Conservation (phyloP, 92 coral and sea anemone species). For the Porites evermanni region DNA sequence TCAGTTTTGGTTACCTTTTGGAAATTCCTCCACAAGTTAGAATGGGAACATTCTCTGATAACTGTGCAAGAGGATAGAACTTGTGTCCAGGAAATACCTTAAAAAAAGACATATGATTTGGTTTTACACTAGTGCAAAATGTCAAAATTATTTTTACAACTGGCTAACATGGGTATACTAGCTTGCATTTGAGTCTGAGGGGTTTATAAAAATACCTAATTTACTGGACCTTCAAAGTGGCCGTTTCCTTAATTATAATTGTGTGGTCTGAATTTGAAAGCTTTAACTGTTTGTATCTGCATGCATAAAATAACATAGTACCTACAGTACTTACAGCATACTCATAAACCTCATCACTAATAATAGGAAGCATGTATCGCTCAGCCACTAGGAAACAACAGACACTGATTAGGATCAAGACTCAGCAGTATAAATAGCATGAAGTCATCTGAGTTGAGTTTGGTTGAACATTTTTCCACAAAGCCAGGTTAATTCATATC, state of each 20-base stretch:
- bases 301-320: neutral
- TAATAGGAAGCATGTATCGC: constrained; percentile 79
- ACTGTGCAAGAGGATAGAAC: constrained; percentile 83
- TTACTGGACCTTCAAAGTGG: too few relatives aligned
- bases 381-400: constrained; percentile 79
- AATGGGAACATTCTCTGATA: constrained; percentile 91
- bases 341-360: constrained; percentile 95
- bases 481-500: too few relatives aligned
- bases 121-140: neutral
- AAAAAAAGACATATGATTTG: neutral
- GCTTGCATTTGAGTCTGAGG: too few relatives aligned
- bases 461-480: too few relatives aligned
- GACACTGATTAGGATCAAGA: neutral
- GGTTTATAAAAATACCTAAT: too few relatives aligned
- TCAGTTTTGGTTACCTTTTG: constrained; percentile 63
- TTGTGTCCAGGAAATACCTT: constrained; percentile 90
- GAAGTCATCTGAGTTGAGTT: too few relatives aligned
- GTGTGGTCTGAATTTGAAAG: neutral
- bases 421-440: too few relatives aligned
- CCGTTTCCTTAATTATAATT: too few relatives aligned
- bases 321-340: constrained; percentile 65
- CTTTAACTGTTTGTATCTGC: neutral
- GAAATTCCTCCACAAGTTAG: constrained; percentile 91
- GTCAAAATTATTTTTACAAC: too few relatives aligned
- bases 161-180: too few relatives aligned